Base-by-base conservation (phyloP, 2,113 vertebrate species). In the Microtus pennsylvanicus region DNA sequence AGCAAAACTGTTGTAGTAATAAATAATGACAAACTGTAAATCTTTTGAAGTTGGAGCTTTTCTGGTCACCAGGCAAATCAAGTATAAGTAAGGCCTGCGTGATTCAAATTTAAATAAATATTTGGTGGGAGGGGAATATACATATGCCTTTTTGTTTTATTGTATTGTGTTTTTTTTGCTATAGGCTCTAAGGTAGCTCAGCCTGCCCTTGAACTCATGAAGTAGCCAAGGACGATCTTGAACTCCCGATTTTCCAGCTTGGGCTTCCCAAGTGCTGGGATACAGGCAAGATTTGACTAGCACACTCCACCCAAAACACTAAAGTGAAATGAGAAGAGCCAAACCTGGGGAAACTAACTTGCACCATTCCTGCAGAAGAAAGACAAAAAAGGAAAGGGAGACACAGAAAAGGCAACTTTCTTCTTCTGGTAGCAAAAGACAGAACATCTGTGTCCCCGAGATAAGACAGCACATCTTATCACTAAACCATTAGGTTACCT, bases 11-110 rank as follows among this genome's bases (percentile, higher is more conserved):
- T 55, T 45, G 77, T 21, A 26, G 26, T 83, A 45, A 93, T 83
- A 92, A 89, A 86, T 93, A 87, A 92, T n/a, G 89, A 91, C 94
- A 75, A 82, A 93, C 33, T 33, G 14, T n/a, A 89, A 50, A 38
- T 13, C 45, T 88, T 61, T 94, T 94, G 0, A 70, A 87, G 26
- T 83, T 22, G 93, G 69, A 75, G 28, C 24, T 91, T 91, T 95
- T 91, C 80, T 63, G 24, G 3, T 33, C 72, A 91, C 28, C 38
- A 95, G 75, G 50, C 9, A 61, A 55, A 93, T 89, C 38, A 83
- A 87, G 8, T 67, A 80, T 55, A 21, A 93, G 9, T 38, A 91
- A 96, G 45, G 87, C 11, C 33, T n/a, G 5, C 45, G 12, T 80
- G 8, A 65, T 61, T 90, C 42, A 87, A 58, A 75, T 89, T 75